Percentiles rank a stretch among this genome's conserved stretches.
Evolutionary conservation across 2,113 vertebrate genomes (phyloP).

Genomic region (Noctilio leporinus): DNA sequence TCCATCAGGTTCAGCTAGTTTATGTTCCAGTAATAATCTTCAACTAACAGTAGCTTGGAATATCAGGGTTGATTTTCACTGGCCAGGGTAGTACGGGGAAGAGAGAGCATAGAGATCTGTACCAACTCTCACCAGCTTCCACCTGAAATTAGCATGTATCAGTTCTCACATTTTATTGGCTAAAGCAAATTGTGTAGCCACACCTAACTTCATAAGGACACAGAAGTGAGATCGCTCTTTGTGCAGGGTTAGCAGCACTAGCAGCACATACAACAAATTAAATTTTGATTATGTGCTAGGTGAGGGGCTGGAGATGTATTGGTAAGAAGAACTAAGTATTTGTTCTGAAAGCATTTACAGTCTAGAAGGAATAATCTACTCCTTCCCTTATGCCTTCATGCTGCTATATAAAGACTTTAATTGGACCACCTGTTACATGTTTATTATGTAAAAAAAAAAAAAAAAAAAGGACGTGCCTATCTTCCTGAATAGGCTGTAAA

Average conservation of each 20-base stretch:
- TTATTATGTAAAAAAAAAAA: too few species aligned
- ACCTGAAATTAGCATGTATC: neutral
- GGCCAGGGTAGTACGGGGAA: neutral
- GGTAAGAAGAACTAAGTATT: neutral
- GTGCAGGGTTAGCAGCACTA: neutral
- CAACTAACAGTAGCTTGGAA: neutral
- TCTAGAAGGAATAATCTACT: neutral
- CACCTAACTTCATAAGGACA: neutral
- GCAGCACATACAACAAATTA: neutral
- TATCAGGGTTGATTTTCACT: neutral
- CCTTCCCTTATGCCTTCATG: neutral
- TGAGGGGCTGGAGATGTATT: neutral
- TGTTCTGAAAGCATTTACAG: neutral
- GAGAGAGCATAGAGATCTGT: neutral
- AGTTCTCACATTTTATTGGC: neutral
- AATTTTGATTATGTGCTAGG: neutral
- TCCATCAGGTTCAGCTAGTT: neutral
- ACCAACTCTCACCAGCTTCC: neutral
- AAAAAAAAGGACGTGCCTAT: neutral
- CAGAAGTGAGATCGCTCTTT: neutral
- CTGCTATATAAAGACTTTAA: neutral
- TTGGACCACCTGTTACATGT: neutral
- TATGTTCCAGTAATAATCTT: neutral
- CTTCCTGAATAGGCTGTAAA: neutral
- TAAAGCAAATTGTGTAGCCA: neutral